Conservation (phyloP, 2,113 vertebrate genomes). For the Paradisaea rubra region DNA sequence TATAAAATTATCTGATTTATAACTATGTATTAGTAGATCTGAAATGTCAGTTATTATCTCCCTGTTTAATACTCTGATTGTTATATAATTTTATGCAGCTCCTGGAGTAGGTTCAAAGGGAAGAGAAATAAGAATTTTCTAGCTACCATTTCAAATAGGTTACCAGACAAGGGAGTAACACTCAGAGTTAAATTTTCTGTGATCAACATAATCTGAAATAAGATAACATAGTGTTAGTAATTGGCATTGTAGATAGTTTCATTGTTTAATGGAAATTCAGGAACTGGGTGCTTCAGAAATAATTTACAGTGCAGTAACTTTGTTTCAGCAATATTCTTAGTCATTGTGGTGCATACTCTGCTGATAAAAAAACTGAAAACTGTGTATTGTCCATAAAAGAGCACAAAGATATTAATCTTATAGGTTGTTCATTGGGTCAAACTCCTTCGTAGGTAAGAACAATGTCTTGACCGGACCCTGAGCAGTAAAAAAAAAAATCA, state of each 20-base stretch:
- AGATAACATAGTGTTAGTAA: background rate
- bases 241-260: background rate
- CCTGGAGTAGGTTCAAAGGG: slow-evolving; percentile 30
- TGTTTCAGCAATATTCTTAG: background rate
- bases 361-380: background rate
- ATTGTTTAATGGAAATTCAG: background rate
- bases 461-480: background rate
- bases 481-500: background rate
- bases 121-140: slow-evolving; percentile 25
- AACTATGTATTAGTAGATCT: slow-evolving; percentile 38
- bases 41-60: slow-evolving; percentile 65
- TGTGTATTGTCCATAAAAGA: background rate
- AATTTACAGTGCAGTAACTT: background rate
- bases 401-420: background rate
- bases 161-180: background rate
- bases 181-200: background rate
- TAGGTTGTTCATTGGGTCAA: background rate
- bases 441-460: rapidly evolving
- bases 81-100: slow-evolving; percentile 50
- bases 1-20: slow-evolving; percentile 67
- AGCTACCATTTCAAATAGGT: background rate
- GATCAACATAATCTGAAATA: slow-evolving; percentile 15
- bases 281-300: background rate
- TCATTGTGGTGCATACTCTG: background rate
- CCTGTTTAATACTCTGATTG: slow-evolving; percentile 47